Evolutionary conservation across 2,888 invertebrate genomes (phyloP).

Genomic region (Pherbina coryleti): DNA sequence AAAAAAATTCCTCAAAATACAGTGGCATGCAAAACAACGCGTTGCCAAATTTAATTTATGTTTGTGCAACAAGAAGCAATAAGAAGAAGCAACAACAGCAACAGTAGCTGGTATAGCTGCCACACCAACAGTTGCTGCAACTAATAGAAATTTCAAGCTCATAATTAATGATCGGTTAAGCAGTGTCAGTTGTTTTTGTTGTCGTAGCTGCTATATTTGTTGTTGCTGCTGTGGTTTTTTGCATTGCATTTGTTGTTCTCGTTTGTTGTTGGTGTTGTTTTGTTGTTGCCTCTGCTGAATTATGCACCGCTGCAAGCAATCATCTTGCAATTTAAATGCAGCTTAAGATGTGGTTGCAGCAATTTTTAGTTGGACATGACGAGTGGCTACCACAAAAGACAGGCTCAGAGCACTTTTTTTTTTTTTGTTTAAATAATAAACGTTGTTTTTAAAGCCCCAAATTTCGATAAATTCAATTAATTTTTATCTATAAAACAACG

Average conservation of each 20-base stretch:
- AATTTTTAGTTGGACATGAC: neutral
- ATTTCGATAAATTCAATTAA: too few relatives aligned
- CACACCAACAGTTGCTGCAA: conserved; percentile 37
- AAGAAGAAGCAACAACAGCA: conserved; percentile 19
- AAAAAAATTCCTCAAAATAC: neutral
- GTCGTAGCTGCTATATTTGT: neutral
- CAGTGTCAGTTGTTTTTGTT: neutral
- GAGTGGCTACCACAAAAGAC: too few relatives aligned
- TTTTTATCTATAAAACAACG: too few relatives aligned
- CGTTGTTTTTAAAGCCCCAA: too few relatives aligned
- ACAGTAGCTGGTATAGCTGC: neutral
- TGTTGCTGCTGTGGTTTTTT: conserved; percentile 6
- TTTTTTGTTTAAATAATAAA: too few relatives aligned
- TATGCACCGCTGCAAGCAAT: conserved; percentile 27
- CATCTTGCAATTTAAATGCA: neutral
- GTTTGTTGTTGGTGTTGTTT: neutral
- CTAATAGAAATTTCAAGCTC: conserved; percentile 53
- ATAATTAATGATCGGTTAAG: conserved; percentile 51
- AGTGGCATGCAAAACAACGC: conserved; percentile 12
- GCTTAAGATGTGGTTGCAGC: neutral
- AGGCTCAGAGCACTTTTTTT: too few relatives aligned
- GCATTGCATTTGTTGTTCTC: neutral
- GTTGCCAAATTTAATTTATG: conserved; percentile 11
- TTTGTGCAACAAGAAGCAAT: neutral
- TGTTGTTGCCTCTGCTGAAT: conserved; percentile 9